Evolutionary conservation across 1,140 invertebrate species (phyloP), one percentile per base, ranked within the genome.

Genomic region (Heliothis subflexa): DNA sequence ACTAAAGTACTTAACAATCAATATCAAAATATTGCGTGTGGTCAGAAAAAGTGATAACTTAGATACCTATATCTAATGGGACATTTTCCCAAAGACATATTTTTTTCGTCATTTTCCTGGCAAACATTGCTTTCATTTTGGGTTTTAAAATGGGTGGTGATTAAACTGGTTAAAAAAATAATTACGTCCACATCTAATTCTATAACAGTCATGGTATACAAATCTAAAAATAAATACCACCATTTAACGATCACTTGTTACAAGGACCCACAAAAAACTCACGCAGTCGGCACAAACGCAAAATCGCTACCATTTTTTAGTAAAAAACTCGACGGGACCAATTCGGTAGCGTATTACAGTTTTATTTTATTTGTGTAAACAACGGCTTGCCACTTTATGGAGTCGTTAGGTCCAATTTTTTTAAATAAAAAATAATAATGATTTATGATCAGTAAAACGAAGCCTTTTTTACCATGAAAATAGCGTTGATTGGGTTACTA

Each of bases 291-390:
- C n/a, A 55, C 68, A 80, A 80, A 75, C 40, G 77, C 75, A 80
- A 80, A 84, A 83, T 81, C 77, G 77, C 81, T 83, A 77, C 76
- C 83, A 86, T 88, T 89, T 87, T 90, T 89, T 86, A 84, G 74
- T 75, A 66, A 82, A 85, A 86, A 87, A 86, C 85, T 47, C 78
- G 87, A 77, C 73, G 75, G 61, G 68, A 81, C 82, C 78, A 82
- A 85, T 90, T 87, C 89, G 84, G 89, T 89, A 90, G 89, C 88
- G 62, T 50, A 62, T 81, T 85, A 86, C 72, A 76, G 62, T 86
- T 87, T 88, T 89, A 66, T 74, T 85, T 88, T 89, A 83, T 89
- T 91, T 92, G 76, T 79, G 66, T 83, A 81, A 62, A 82, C 85
- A 86, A 87, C 80, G 68, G 77, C 77, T 80, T 84, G 70, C 40